Evolutionary conservation across 2,797 vertebrate genomes (phyloP).

Genomic region (Anguilla obscura): DNA sequence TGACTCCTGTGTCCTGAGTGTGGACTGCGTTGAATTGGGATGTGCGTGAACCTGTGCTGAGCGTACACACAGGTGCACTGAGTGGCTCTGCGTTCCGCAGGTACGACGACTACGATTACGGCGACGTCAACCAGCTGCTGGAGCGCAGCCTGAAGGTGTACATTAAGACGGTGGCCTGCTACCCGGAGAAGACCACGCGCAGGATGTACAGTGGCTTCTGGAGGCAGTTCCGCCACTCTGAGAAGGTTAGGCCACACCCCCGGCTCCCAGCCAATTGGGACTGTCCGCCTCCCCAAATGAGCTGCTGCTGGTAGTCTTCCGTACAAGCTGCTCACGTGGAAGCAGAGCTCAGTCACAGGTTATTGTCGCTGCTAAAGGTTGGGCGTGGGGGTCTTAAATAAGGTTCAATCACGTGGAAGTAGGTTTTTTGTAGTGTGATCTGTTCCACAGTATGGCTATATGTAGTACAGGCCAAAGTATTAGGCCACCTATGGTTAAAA

Average conservation of each 20-base stretch:
- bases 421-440: no score
- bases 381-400: neutral
- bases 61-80: neutral
- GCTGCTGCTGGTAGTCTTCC: neutral
- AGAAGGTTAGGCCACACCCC: slow-evolving; percentile 78
- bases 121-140: slow-evolving; percentile 89
- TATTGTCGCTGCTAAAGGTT: neutral
- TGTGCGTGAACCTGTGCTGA: neutral
- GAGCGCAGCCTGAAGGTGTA: slow-evolving; percentile 91
- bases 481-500: no score
- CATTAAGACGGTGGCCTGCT: slow-evolving; percentile 92
- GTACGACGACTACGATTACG: slow-evolving; percentile 93
- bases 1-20: neutral
- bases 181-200: slow-evolving; percentile 87
- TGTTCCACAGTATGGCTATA: no score
- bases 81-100: slow-evolving; percentile 58
- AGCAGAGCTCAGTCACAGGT: neutral
- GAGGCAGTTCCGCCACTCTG: slow-evolving; percentile 92
- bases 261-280: neutral
- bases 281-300: neutral
- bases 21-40: neutral
- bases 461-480: no score
- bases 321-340: neutral
- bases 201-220: slow-evolving; percentile 85
- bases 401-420: no score